phyloP scores from a whole-genome alignment of 2,113 vertebrate species.

The Entomyzon cyanotis region DNA sequence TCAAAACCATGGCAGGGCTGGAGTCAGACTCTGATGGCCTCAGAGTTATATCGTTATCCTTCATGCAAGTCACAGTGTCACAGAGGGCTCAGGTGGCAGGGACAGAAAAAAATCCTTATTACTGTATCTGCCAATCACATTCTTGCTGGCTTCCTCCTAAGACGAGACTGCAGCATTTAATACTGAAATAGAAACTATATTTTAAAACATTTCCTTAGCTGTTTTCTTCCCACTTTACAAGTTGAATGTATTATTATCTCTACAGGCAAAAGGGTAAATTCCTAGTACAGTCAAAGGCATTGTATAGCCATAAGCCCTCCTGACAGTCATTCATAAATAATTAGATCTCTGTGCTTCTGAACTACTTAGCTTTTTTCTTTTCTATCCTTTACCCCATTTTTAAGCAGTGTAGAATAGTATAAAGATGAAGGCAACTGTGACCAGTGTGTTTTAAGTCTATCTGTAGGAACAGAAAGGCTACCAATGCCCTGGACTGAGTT shows the following conservation, averaged over 20 bases:
- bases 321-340: background rate
- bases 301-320: background rate
- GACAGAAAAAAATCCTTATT: conserved; percentile 15
- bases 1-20: conserved; percentile 32
- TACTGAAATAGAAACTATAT: background rate
- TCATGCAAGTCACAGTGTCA: background rate
- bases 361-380: background rate
- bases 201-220: background rate
- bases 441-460: background rate
- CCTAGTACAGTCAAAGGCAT: background rate
- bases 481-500: background rate
- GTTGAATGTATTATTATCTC: background rate
- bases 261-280: background rate
- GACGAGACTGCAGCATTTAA: background rate
- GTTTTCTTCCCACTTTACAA: background rate
- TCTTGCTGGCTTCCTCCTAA: background rate
- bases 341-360: background rate
- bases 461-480: background rate
- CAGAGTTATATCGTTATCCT: background rate
- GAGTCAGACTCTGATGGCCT: conserved; percentile 7
- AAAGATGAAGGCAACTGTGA: background rate
- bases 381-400: background rate
- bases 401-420: background rate
- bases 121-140: background rate
- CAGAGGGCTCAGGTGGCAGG: conserved; percentile 32